These are phyloP conservation scores for Tetranychus truncatus DNA, from an alignment of 2,888 invertebrate genomes.

Conservation along the genomic window DNA sequence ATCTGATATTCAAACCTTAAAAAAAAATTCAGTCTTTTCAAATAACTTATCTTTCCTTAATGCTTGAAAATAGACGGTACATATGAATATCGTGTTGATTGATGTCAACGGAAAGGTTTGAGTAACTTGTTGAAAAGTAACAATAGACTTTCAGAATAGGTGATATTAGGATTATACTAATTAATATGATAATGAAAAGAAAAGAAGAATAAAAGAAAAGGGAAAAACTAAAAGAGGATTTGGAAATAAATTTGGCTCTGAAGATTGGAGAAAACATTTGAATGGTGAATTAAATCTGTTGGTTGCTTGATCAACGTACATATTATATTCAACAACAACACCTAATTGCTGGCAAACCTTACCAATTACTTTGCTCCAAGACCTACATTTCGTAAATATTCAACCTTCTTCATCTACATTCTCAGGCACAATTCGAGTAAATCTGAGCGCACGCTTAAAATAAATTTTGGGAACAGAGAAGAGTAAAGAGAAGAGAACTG, in stretches of 20 bases:
- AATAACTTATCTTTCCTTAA: no score
- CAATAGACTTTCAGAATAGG: no score
- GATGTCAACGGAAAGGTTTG: no score
- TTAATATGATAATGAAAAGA: not conserved
- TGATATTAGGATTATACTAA: no score
- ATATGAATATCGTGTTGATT: no score
- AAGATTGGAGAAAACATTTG: not conserved
- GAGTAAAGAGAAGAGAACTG: not conserved
- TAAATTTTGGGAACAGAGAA: not conserved
- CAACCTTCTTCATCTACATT: not conserved
- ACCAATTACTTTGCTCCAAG: not conserved
- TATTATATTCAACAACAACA: not conserved
- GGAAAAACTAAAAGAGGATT: not conserved
- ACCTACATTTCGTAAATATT: not conserved
- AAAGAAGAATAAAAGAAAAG: not conserved
- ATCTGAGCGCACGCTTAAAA: no score
- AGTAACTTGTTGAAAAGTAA: no score
- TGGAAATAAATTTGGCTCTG: not conserved
- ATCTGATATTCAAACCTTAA: no score
- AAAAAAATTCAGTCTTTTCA: no score
- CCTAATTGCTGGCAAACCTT: not conserved
- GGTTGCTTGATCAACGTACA: not conserved
- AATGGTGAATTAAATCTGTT: not conserved
- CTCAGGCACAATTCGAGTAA: not conserved
- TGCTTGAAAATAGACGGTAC: no score